Evolutionary conservation across 2,797 vertebrate species (phyloP), one percentile per base, ranked within the genome.

Genomic region (Cryptoblepharus egeriae): DNA sequence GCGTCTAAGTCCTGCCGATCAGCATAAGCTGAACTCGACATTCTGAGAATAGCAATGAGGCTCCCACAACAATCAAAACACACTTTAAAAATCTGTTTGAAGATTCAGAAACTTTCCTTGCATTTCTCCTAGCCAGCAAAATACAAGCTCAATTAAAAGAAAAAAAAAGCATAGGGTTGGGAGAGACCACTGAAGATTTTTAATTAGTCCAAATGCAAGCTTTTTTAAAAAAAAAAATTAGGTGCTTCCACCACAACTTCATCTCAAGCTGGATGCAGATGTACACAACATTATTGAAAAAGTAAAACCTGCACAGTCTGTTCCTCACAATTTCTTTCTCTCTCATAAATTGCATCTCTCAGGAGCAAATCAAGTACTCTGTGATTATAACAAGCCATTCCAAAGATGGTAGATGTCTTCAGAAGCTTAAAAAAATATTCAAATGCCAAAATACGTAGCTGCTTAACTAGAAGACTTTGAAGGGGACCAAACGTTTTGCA

Each of bases 1-100:
- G 95, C 95, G 92, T 94, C 95, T 94, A 92, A 96, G 92, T 96
- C 95, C 94, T 95, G 92, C 95, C 92, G 92, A 96, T 95, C 94
- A 96, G 94, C 96, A 93, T 94, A 94, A 95, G 93, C 95, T 94
- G 88, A 88, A 91, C 92, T 94, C 92, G 94, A 95, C 94, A 95
- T 95, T 96, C 93, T 87, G 93, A 91, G 96, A 96, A 96, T 97
- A 96, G 96, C 95, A 97, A 97, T 96, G 95, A 97, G 95, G 93
- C 89, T 75, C 93, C 88, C 94, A 93, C 93, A 94, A 93, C 94
- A 94, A 93, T 93, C 95, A 93, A 93, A 95, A 94, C 94, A 94
- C 94, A 91, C 93, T 91, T 61, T 28, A 6, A 58, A 94, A 95
- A 94, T 92, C 93, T 92, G 92, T 93, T 95, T 94, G 95, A 94